Percentiles rank a stretch among this genome's conserved stretches.
phyloP scores from a whole-genome alignment of 1,140 invertebrate genomes.

The Diorhabda carinulata region DNA sequence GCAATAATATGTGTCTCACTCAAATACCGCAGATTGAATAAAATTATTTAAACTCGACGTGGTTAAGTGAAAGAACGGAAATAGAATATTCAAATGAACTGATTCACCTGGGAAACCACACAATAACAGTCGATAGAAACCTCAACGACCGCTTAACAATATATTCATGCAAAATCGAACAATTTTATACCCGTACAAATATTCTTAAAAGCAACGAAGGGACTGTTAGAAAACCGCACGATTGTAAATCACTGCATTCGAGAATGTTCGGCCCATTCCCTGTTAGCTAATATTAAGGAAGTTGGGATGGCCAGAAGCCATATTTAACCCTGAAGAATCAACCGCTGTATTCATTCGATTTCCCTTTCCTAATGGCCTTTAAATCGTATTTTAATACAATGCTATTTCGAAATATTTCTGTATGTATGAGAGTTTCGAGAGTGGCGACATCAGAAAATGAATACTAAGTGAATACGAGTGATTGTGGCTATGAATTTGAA shows the following conservation, averaged over 20 bases:
- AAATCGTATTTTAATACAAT: neutral
- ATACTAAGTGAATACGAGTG: no score
- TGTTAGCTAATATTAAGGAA: slow-evolving; percentile 18
- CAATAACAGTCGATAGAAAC: neutral
- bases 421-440: neutral
- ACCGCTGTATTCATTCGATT: slow-evolving; percentile 14
- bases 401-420: slow-evolving; percentile 7
- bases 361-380: slow-evolving; percentile 1
- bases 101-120: neutral
- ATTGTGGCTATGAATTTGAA: no score
- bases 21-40: no score
- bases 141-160: slow-evolving; percentile 6
- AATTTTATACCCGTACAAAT: slow-evolving; percentile 2
- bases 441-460: no score
- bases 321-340: slow-evolving; percentile 11
- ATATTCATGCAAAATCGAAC: slow-evolving; percentile 8
- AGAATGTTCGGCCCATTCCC: slow-evolving; percentile 13
- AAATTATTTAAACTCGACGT: no score
- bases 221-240: slow-evolving; percentile 5
- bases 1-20: no score
- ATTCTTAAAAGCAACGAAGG: slow-evolving; percentile 1
- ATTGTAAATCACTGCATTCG: slow-evolving; percentile 14
- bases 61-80: neutral
- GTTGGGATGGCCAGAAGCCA: slow-evolving; percentile 8
- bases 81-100: neutral